Base-by-base conservation (phyloP, 2,113 vertebrate genomes). In the Ophiodon elongatus region DNA sequence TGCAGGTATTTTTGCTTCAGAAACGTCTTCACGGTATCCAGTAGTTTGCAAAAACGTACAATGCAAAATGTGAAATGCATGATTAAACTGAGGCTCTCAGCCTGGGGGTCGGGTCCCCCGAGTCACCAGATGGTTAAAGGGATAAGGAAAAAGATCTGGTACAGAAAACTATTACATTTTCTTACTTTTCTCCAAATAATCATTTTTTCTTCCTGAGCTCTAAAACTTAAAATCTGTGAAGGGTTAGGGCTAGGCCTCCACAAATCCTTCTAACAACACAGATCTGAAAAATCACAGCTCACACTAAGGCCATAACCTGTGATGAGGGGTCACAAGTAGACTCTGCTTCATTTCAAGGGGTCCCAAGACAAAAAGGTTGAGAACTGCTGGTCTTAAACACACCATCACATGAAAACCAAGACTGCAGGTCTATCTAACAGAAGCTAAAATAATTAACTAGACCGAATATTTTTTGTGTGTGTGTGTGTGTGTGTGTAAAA, bases 201-300 rank as follows among this genome's bases (percentile, higher is more conserved):
- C 4, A 17, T 50, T 23, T 25, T 14, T 15, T 37, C 15, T 5
- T 71, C 25, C 14, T 35, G 14, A 33, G 2, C n/a, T 71, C 11
- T 23, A 62, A 70, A n/a, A 39, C 31, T 27, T 21, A 37, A 21
- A 37, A n/a, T n/a, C 23, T 23, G 8, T 45, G 13, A 33, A 39
- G 33, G 25, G 13, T 68, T 29, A 21, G 13, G 57, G 14, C 31
- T 17, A 43, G 27, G 11, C 29, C 52, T 60, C 52, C 3, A 23
- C 8, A 79, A 50, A 70, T 70, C 56, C 21, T 47, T 37, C 65
- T 13, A 2, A 70, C 33, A 70, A 79, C 52, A n/a, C 4, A 35
- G 8, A 60, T 31, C 35, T 45, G 25, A 33, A 68, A 56, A 59
- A 39, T 27, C 10, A 1, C 15, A 14, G 21, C 41, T 50, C 8